Evolutionary conservation across 2,113 vertebrate genomes (phyloP).

Genomic region (Larimichthys polyactis): DNA sequence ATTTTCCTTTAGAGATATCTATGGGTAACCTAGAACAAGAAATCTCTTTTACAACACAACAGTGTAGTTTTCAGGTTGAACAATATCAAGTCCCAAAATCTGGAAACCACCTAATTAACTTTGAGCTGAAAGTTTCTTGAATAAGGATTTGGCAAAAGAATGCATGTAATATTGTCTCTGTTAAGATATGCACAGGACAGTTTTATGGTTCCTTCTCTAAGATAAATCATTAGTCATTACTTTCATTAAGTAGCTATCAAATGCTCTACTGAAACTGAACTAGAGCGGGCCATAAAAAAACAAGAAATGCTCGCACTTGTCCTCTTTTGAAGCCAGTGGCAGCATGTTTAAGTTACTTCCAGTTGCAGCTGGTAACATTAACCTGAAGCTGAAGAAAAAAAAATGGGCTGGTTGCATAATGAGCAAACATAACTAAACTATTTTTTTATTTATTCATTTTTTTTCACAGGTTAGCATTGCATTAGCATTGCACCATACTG

Average conservation of each 20-base stretch:
- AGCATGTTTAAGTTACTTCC: too few relatives aligned
- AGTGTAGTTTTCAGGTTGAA: background rate
- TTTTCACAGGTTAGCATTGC: background rate
- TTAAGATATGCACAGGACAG: background rate
- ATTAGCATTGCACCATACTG: too few relatives aligned
- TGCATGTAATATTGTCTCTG: background rate
- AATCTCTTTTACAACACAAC: background rate
- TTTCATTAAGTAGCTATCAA: background rate
- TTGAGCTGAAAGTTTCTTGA: background rate
- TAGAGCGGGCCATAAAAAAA: background rate
- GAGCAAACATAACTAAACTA: background rate
- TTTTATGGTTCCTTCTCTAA: background rate
- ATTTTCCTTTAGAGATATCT: slow-evolving; percentile 2
- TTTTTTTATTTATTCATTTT: background rate
- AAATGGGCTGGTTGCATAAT: background rate
- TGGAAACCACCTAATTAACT: background rate
- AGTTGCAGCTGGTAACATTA: too few relatives aligned
- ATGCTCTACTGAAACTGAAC: background rate
- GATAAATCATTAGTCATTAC: slow-evolving; percentile 5
- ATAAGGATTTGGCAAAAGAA: background rate
- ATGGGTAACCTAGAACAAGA: background rate
- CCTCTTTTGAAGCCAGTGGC: background rate
- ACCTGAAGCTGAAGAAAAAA: too few relatives aligned
- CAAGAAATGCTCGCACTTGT: background rate
- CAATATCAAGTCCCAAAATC: background rate